Evolutionary conservation across 1,140 invertebrate species (phyloP), one percentile per base, ranked within the genome.

Genomic region (Rhizoglyphus robini): DNA sequence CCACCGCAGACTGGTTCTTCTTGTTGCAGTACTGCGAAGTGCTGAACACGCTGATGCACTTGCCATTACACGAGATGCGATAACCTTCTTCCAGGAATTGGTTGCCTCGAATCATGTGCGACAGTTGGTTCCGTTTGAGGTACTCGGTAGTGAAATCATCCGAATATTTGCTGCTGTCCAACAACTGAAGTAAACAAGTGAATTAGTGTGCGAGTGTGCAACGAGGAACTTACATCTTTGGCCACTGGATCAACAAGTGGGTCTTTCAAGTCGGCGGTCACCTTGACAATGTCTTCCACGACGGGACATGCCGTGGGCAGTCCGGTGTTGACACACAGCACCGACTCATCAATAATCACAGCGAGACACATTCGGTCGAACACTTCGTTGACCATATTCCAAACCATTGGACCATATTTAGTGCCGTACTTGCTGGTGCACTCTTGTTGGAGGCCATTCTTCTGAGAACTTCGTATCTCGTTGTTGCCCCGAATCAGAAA

Each of bases 301-400:
- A 77, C 72, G 74, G 83, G 72, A 27, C 61, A 41, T 4, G 83
- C 81, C 15, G 84, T 84, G 57, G 86, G 84, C 3, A 85, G 85
- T 23, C 85, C 85, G 75, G 86, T 85, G 27, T 60, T 64, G 62
- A 82, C 83, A 76, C 85, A 87, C 72, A 86, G 86, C 67, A 86
- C 78, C 2, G 54, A 11, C 18, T 80, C 80, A 74, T 87, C 85
- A 29, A 87, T 78, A 20, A 83, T 79, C 11, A 84, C 85, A 8
- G 84, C 83, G 34, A 87, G 68, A 4, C 85, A 83, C 77, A 87
- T 79, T 20, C 73, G 76, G 75, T 88, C 85, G 75, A 87, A 87
- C 20, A 80, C 83, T n/a, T 79, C 74, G 73, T 87, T 87, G 3
- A 87, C 77, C 3, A 80, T 78, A 65, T 83, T 81, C 83, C 84